Percentiles rank a stretch among this genome's conserved stretches.
These are phyloP conservation scores for Chalcosyrphus nemorum DNA, from an alignment of 2,888 invertebrate genomes.

Conservation along the genomic window DNA sequence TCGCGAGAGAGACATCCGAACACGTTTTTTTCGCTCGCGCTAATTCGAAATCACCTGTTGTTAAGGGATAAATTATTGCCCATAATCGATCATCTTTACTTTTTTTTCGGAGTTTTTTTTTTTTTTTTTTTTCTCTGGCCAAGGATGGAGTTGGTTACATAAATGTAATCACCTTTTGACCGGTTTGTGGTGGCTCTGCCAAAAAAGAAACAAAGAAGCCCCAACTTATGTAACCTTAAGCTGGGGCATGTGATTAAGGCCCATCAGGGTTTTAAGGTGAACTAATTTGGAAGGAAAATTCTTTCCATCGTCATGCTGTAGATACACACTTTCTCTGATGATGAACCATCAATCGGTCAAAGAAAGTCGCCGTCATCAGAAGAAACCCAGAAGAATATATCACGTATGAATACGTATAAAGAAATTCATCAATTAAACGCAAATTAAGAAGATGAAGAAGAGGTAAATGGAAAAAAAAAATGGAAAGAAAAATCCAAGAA, in stretches of 20 bases:
- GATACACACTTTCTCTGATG: slow-evolving; percentile 17
- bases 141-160: slow-evolving; percentile 36
- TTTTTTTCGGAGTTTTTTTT: neutral
- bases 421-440: slow-evolving; percentile 33
- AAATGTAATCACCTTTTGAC: slow-evolving; percentile 39
- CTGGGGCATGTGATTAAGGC: neutral
- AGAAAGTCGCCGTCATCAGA: slow-evolving; percentile 31
- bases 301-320: slow-evolving; percentile 2
- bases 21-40: slow-evolving; percentile 18
- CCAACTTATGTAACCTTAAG: slow-evolving; percentile 10
- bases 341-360: slow-evolving; percentile 27
- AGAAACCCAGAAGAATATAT: neutral
- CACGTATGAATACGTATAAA: neutral
- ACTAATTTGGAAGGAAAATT: slow-evolving; percentile 14
- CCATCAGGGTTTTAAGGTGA: neutral
- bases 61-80: slow-evolving; percentile 32
- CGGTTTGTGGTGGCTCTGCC: neutral
- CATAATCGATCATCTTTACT: slow-evolving; percentile 42
- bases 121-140: neutral
- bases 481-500: neutral
- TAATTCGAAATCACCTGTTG: slow-evolving; percentile 29
- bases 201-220: neutral
- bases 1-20: neutral
- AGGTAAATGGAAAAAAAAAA: no score
- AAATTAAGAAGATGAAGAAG: neutral